Evolutionary conservation across 2,797 vertebrate species (phyloP).

Genomic region (Micromesistius poutassou): DNA sequence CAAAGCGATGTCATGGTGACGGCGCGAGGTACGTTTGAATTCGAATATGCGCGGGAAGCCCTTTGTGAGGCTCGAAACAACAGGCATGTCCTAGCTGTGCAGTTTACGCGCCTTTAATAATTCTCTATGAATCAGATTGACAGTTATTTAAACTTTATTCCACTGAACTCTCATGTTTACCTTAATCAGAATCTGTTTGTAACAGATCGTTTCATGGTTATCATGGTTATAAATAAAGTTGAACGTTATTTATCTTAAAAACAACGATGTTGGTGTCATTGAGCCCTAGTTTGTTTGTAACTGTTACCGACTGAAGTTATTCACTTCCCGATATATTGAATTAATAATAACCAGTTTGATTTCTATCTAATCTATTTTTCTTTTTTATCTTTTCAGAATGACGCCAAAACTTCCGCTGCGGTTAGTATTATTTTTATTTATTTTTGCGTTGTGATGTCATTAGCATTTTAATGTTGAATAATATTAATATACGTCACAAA

Average conservation of each 20-base stretch:
- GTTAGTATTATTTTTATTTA: not conserved
- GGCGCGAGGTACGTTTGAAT: conserved; percentile 70
- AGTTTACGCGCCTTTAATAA: not conserved
- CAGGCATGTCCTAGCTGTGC: not conserved
- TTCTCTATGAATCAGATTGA: not conserved
- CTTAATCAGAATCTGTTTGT: not conserved
- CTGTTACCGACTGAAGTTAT: not conserved
- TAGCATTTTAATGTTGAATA: not conserved
- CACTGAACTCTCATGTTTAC: not conserved
- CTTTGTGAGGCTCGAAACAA: conserved; percentile 16
- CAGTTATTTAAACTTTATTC: not conserved
- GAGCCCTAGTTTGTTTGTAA: not conserved
- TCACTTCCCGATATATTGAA: not conserved
- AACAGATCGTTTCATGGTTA: not conserved
- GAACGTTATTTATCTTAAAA: no score
- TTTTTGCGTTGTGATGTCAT: not conserved
- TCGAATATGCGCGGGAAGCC: conserved; percentile 79
- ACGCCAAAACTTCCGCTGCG: not conserved
- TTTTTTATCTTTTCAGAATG: not conserved
- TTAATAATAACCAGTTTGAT: not conserved
- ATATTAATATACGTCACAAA: not conserved
- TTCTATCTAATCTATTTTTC: not conserved
- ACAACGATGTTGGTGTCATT: not conserved
- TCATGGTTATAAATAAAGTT: no score
- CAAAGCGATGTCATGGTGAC: conserved; percentile 63